Evolutionary conservation across 2,113 vertebrate genomes (phyloP), one percentile per base, ranked within the genome.

Genomic region (Urocitellus parryii): DNA sequence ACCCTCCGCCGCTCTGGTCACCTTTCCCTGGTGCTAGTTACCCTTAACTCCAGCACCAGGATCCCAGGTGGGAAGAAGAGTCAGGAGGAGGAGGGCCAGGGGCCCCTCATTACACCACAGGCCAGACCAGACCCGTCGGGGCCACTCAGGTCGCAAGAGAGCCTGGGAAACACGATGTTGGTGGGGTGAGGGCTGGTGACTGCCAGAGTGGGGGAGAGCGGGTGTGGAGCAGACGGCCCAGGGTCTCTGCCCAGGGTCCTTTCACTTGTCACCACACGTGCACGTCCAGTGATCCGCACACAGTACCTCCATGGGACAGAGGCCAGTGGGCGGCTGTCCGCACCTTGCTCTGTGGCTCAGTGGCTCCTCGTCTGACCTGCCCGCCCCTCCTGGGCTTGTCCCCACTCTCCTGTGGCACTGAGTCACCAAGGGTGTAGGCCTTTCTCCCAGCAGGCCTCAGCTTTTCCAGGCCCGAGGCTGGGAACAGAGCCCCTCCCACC

Each of bases 271-370:
- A 17, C 39, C 5, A 0, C 11, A n/a, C 37, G 10, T 67, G n/a
- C 25, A 37, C 0, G 4, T 1, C n/a, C 10, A 1, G 4, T 2
- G n/a, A 3, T 32, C 32, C 0, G 4, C 27, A 18, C 51, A 51
- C 18, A 18, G 3, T 32, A 1, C 37, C 42, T 3, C 37, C 11
- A 24, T 58, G 8, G 5, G 45, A 20, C 39, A 42, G 45, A 32
- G 6, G 53, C 32, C 27, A 7, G n/a, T 9, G n/a, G 32, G 39
- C 72, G 24, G n/a, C 74, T 25, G 27, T 24, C 56, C 16, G 0
- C 0, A n/a, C 4, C 27, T 12, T 22, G 8, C 65, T 11, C 53
- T 39, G 8, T 34, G 10, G 8, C 39, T 16, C 25, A 0, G 34
- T 0, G 0, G 48, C 29, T 24, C 74, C n/a, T 1, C 39, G 0